phyloP scores from a whole-genome alignment of 1,140 invertebrate species.

The Orchestia grillus region DNA sequence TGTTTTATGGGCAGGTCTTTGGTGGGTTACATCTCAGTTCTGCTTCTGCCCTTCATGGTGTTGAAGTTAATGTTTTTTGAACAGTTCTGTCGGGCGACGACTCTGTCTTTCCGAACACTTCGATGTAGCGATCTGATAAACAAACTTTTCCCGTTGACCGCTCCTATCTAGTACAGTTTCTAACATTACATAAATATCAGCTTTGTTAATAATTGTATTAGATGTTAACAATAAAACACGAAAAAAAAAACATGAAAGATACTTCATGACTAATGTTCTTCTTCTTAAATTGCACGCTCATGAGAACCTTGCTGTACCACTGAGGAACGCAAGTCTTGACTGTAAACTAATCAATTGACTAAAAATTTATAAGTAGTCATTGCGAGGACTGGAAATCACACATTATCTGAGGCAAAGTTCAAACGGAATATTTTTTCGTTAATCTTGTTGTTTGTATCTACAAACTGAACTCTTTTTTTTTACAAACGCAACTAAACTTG shows the following conservation, averaged over 20 bases:
- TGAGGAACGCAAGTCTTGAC: background rate
- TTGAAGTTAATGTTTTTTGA: background rate
- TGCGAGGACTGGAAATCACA: too few relatives aligned
- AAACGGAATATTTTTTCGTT: too few relatives aligned
- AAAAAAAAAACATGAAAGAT: background rate
- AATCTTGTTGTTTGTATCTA: too few relatives aligned
- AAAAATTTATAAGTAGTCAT: too few relatives aligned
- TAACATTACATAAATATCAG: background rate
- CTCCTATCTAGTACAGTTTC: too few relatives aligned
- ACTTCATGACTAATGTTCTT: background rate
- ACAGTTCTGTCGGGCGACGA: background rate
- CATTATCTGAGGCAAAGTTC: too few relatives aligned
- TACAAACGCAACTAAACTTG: too few relatives aligned
- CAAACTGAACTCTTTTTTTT: too few relatives aligned
- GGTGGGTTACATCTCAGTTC: background rate
- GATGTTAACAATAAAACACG: too few relatives aligned
- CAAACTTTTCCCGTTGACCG: background rate
- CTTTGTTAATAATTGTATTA: background rate
- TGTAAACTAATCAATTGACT: too few relatives aligned
- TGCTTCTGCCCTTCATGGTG: background rate
- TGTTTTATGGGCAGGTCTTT: background rate
- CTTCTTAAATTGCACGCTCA: background rate
- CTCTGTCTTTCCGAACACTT: background rate
- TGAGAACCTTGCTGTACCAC: background rate
- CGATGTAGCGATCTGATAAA: background rate